Evolutionary conservation across 2,113 vertebrate genomes (phyloP).

Genomic region (Grammomys surdaster): DNA sequence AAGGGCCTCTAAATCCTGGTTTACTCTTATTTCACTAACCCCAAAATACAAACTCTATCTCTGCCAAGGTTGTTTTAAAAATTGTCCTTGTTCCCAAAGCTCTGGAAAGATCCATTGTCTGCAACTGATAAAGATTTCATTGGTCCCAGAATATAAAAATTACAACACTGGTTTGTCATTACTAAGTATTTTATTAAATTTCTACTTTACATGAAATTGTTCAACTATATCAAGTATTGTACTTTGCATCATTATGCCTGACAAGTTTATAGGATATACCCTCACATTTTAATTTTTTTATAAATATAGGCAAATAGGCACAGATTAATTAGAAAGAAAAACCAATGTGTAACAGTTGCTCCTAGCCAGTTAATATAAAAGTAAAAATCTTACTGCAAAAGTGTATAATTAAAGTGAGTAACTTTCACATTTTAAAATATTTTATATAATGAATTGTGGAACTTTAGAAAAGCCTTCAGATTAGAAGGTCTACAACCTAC

Average conservation of each 20-base stretch:
- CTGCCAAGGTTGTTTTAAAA: neutral
- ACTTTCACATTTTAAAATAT: neutral
- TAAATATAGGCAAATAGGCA: neutral
- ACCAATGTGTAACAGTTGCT: constrained; percentile 1
- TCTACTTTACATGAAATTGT: neutral
- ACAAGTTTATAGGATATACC: neutral
- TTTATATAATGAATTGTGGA: neutral
- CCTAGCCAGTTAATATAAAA: neutral
- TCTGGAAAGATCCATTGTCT: neutral
- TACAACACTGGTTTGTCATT: neutral
- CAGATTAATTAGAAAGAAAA: neutral
- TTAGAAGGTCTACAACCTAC: neutral
- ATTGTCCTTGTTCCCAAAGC: neutral
- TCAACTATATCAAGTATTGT: neutral
- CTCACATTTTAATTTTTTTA: neutral
- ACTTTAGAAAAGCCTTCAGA: neutral
- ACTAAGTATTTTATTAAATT: neutral
- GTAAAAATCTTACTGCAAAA: neutral
- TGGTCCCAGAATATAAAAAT: neutral
- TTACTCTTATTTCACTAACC: neutral
- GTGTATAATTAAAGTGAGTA: neutral
- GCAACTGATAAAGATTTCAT: neutral
- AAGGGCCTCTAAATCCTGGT: neutral
- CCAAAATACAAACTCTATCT: neutral
- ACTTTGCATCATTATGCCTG: neutral